A percentile compares a stretch with the other conserved stretches of the same genome.
Conservation (phyloP, 2,888 invertebrate species). For the Drosophila lutescens region DNA sequence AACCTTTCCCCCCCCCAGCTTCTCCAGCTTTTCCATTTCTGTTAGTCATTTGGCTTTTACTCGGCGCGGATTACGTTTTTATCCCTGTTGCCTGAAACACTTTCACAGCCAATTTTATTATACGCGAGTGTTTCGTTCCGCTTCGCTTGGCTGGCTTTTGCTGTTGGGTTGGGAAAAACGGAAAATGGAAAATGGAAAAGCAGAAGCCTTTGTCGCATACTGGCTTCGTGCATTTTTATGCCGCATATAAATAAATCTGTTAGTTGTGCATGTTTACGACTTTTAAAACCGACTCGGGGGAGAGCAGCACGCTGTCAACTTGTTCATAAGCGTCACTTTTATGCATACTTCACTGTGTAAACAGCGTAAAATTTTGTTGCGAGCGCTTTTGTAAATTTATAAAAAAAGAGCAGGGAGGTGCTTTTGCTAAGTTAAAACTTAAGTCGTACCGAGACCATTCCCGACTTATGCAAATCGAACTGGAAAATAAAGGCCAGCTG, state of each 20-base stretch:
- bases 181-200: slow-evolving; percentile 1
- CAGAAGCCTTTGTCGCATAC: slow-evolving; percentile 33
- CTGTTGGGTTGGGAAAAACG: background rate
- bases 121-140: slow-evolving; percentile 54
- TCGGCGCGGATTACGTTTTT: slow-evolving; percentile 70
- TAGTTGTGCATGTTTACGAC: slow-evolving; percentile 80
- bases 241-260: slow-evolving; percentile 79
- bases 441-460: slow-evolving; percentile 17
- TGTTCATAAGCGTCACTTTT: slow-evolving; percentile 74
- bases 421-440: background rate
- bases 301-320: slow-evolving; percentile 49
- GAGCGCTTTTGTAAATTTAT: slow-evolving; percentile 45
- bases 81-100: slow-evolving; percentile 75
- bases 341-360: slow-evolving; percentile 78
- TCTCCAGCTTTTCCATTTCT: slow-evolving; percentile 53
- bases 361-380: slow-evolving; percentile 71
- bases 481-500: slow-evolving; percentile 29
- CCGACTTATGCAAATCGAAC: slow-evolving; percentile 69
- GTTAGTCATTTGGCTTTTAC: slow-evolving; percentile 71
- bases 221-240: slow-evolving; percentile 73
- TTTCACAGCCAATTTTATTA: slow-evolving; percentile 79
- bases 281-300: slow-evolving; percentile 67
- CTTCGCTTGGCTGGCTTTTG: slow-evolving; percentile 54
- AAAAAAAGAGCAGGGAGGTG: slow-evolving; percentile 2
- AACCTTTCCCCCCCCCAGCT: background rate